Evolutionary conservation across 2,797 vertebrate species (phyloP).

Genomic region (Fundulus diaphanus): DNA sequence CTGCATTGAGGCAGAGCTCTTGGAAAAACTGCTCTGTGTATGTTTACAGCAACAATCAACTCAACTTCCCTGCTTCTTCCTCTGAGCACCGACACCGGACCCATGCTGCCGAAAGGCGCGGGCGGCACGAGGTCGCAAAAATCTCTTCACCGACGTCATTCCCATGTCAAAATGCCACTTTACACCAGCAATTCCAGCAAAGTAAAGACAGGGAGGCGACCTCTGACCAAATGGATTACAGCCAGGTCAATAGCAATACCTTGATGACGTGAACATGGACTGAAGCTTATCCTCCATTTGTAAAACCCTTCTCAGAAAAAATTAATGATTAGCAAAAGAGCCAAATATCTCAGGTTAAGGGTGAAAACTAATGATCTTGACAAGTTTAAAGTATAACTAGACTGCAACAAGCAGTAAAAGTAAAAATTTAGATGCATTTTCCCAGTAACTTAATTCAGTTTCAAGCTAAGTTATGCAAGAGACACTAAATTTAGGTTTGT

Average conservation of each 20-base stretch:
- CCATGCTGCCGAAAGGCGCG: constrained; percentile 23
- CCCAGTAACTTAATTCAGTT: constrained; percentile 1
- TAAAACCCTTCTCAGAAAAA: constrained; percentile 22
- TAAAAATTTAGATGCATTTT: background rate
- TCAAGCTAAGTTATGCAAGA: constrained; percentile 21
- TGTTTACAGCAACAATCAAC: constrained; percentile 76
- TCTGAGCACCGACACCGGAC: constrained; percentile 34
- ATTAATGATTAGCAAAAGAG: constrained; percentile 12
- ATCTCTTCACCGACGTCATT: constrained; percentile 48
- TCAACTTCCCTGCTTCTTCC: constrained; percentile 29
- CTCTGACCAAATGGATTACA: constrained; percentile 30
- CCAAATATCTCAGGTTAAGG: constrained; percentile 13
- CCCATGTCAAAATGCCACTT: constrained; percentile 51
- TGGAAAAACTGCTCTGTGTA: constrained; percentile 54
- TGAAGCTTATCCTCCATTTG: constrained; percentile 22
- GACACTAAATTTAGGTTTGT: constrained; percentile 17
- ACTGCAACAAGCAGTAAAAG: background rate
- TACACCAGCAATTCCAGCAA: constrained; percentile 26
- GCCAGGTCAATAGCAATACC: constrained; percentile 32
- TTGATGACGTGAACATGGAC: constrained; percentile 36
- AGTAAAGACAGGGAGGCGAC: constrained; percentile 24
- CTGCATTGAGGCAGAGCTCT: constrained; percentile 76
- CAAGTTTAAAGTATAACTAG: constrained; percentile 4
- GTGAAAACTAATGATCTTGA: constrained; percentile 10
- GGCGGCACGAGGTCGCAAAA: constrained; percentile 22